Conservation (phyloP, 2,888 invertebrate species). For the Brachypterus glaber region DNA sequence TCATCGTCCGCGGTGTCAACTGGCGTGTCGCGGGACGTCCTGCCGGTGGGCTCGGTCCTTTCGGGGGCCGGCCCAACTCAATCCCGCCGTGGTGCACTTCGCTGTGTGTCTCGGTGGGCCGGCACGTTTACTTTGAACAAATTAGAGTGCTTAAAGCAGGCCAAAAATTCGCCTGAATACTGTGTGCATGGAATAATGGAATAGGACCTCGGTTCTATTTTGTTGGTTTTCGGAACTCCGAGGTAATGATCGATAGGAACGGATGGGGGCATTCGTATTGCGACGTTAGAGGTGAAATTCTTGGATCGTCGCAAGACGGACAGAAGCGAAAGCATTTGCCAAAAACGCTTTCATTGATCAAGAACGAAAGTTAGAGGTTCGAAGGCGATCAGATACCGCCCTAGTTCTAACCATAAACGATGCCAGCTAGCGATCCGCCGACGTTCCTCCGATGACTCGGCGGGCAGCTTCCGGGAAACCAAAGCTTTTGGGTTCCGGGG, state of each 20-base stretch:
- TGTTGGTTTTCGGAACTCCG: slow-evolving; percentile 54
- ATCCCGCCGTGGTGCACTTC: slow-evolving; percentile 36
- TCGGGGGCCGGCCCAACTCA: slow-evolving; percentile 28
- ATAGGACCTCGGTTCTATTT: slow-evolving; percentile 53
- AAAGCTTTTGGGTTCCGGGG: slow-evolving; percentile 55
- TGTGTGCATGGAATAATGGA: slow-evolving; percentile 56
- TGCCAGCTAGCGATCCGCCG: slow-evolving; percentile 54
- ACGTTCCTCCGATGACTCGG: slow-evolving; percentile 50
- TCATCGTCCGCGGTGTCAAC: slow-evolving; percentile 27
- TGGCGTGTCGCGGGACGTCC: slow-evolving; percentile 26
- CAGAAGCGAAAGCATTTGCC: slow-evolving; percentile 63
- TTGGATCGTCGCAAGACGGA: too few species aligned
- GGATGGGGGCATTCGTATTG: too few species aligned
- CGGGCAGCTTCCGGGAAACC: slow-evolving; percentile 51
- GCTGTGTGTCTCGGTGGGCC: slow-evolving; percentile 42
- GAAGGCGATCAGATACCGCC: slow-evolving; percentile 48
- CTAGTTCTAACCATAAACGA: slow-evolving; percentile 56
- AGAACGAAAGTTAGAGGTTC: slow-evolving; percentile 59
- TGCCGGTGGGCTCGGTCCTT: slow-evolving; percentile 30
- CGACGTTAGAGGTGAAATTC: too few species aligned
- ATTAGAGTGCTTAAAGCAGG: slow-evolving; percentile 58
- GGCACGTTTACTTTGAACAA: slow-evolving; percentile 56
- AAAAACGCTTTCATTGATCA: slow-evolving; percentile 60
- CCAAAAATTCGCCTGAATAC: slow-evolving; percentile 39
- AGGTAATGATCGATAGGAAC: too few species aligned